Evolutionary conservation across 2,113 vertebrate genomes (phyloP).

Genomic region (Bufo gargarizans): DNA sequence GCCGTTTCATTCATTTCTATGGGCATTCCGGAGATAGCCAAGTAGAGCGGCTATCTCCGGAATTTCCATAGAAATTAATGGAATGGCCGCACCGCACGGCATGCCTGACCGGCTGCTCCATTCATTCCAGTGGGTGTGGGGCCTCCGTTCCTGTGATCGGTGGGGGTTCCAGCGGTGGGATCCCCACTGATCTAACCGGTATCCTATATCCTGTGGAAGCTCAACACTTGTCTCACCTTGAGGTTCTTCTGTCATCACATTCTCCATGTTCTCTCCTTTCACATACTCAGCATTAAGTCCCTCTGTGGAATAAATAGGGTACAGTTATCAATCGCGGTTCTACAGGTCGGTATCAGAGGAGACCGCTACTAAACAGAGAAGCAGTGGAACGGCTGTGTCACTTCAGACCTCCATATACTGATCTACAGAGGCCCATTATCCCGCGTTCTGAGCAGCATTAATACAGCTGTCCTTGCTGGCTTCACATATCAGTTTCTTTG

Average conservation of each 20-base stretch:
- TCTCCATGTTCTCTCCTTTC: conserved; percentile 88
- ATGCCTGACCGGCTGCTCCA: too few relatives aligned
- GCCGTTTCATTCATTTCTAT: too few relatives aligned
- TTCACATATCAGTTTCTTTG: conserved; percentile 39
- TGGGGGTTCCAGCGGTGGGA: too few relatives aligned
- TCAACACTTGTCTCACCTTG: conserved; percentile 82
- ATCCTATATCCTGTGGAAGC: too few relatives aligned
- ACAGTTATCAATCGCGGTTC: background rate
- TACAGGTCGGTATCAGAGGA: background rate
- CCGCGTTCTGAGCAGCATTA: background rate
- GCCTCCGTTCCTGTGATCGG: too few relatives aligned
- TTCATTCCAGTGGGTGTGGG: too few relatives aligned
- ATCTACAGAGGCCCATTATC: conserved; percentile 18
- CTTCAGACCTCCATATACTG: background rate
- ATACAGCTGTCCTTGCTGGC: conserved; percentile 11
- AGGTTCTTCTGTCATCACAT: conserved; percentile 86
- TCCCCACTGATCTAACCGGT: too few relatives aligned
- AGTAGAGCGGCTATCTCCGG: too few relatives aligned
- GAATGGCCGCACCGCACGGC: too few relatives aligned
- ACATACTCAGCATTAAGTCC: conserved; percentile 85
- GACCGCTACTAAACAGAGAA: background rate
- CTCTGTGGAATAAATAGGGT: conserved; percentile 73
- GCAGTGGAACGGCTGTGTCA: background rate
- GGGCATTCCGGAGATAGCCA: too few relatives aligned
- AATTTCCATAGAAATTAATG: too few relatives aligned